Percentiles rank a stretch among this genome's conserved stretches.
Evolutionary conservation across 1,140 invertebrate species (phyloP).

Genomic region (Rhizoglyphus robini): DNA sequence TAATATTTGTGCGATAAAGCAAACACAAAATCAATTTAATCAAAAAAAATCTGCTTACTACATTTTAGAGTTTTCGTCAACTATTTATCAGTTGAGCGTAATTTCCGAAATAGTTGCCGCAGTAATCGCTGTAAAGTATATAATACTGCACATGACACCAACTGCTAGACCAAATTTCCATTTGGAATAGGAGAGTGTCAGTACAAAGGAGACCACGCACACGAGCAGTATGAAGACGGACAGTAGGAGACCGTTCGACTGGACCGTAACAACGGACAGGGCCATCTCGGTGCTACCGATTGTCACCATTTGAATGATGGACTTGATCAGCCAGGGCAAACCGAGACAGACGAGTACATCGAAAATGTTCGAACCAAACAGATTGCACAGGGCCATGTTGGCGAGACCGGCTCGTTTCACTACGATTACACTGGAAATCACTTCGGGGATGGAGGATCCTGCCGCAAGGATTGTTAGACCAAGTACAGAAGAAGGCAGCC

Average conservation of each 20-base stretch:
- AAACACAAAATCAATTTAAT: too few species aligned
- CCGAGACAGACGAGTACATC: conserved; percentile 69
- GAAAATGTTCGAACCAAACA: conserved; percentile 64
- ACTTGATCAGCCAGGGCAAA: conserved; percentile 65
- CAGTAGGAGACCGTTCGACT: conserved; percentile 25
- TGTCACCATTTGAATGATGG: conserved; percentile 34
- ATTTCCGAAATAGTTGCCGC: neutral
- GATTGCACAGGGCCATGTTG: conserved; percentile 64
- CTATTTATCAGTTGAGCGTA: too few species aligned
- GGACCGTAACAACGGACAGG: conserved; percentile 13
- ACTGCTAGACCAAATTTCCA: conserved; percentile 26
- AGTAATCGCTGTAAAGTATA: conserved; percentile 16
- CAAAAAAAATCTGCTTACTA: too few species aligned
- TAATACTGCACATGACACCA: conserved; percentile 19
- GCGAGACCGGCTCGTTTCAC: conserved; percentile 30
- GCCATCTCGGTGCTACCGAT: conserved; percentile 2
- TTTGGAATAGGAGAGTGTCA: conserved; percentile 20
- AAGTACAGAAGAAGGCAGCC: conserved; percentile 25
- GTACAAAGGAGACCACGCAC: conserved; percentile 23
- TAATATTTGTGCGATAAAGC: too few species aligned
- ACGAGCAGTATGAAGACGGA: conserved; percentile 25
- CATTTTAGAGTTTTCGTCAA: too few species aligned
- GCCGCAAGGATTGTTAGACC: conserved; percentile 28
- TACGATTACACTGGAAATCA: conserved; percentile 25
- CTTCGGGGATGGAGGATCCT: conserved; percentile 27